Conservation (phyloP, 1,140 invertebrate genomes). For the Drosophila pseudoananassae region DNA sequence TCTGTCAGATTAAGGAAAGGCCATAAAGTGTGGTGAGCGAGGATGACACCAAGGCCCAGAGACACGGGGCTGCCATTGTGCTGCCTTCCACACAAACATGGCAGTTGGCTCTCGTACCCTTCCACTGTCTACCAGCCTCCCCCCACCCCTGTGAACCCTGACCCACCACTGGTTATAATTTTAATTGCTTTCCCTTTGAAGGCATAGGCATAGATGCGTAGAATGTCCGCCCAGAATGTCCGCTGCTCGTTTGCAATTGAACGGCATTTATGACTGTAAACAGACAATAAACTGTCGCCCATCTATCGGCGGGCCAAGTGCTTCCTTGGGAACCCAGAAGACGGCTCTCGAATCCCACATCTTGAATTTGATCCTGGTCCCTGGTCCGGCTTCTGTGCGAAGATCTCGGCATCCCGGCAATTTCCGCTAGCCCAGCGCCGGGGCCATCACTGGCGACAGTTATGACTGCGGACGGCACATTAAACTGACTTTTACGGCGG, state of each 20-base stretch:
- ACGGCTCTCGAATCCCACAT: slow-evolving; percentile 21
- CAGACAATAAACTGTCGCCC: slow-evolving; percentile 79
- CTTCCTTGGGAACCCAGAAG: slow-evolving; percentile 49
- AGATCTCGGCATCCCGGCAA: slow-evolving; percentile 62
- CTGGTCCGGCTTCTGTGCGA: slow-evolving; percentile 58
- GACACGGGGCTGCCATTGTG: slow-evolving; percentile 67
- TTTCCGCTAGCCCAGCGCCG: slow-evolving; percentile 67
- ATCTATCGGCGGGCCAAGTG: slow-evolving; percentile 47
- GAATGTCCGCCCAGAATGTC: slow-evolving; percentile 7
- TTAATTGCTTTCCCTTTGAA: slow-evolving; percentile 65
- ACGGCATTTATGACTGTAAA: slow-evolving; percentile 83
- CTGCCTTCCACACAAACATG: slow-evolving; percentile 66
- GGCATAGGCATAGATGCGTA: slow-evolving; percentile 11
- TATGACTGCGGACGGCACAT: slow-evolving; percentile 71
- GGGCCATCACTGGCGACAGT: slow-evolving; percentile 63
- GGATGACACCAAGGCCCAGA: slow-evolving; percentile 68
- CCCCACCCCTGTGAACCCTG: slow-evolving; percentile 23
- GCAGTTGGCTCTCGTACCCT: slow-evolving; percentile 53
- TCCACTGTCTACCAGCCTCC: background rate
- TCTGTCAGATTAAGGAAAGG: slow-evolving; percentile 83
- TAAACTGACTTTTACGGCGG: slow-evolving; percentile 80
- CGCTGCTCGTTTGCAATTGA: slow-evolving; percentile 59
- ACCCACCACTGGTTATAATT: slow-evolving; percentile 68
- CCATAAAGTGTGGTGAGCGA: slow-evolving; percentile 82
- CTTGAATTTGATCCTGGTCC: slow-evolving; percentile 68